Evolutionary conservation across 2,797 vertebrate species (phyloP), one percentile per base, ranked within the genome.

Genomic region (Diceros bicornis): DNA sequence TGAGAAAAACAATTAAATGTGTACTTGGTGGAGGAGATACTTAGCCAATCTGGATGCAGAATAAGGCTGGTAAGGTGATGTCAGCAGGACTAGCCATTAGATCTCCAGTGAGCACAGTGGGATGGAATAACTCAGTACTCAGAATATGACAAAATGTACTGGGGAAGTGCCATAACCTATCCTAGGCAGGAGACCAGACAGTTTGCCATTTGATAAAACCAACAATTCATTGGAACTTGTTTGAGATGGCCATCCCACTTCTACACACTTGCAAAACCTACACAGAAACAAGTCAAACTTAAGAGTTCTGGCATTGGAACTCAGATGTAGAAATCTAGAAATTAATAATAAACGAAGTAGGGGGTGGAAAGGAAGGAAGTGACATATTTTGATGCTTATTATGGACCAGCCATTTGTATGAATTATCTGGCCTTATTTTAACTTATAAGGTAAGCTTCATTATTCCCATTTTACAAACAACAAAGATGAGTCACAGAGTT

Each of bases 61-160:
- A 55, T 81, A 82, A 89, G 62, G 21, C 87, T 88, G 84, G 52
- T 95, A 71, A 77, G 44, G 61, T 64, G 92, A 72, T 52, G 41
- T 88, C 81, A 94, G 79, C 85, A 96, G 66, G 64, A 94, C 84
- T 14, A 88, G 20, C 55, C 90, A 88, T 96, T 81, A 90, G 52
- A 93, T 6, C 34, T 84, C 41, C 61, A 87, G 84, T 44, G 34
- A 84, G 23, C 71, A 62, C 64, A 95, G 88, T 0, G 11, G 75
- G 75, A 90, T 79, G 75, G 83, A 92, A 87, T 78, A 74, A 84
- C 7, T 52, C 59, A 81, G 20, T 75, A 61, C 17, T 78, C 7
- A 1, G 47, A 92, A 69, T 29, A 96, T 3, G 20, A 78, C 52
- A 59, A 82, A 78, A 85, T 47, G 29, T 41, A 64, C 55, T 82